Percentiles rank a stretch among this genome's conserved stretches.
Conservation (phyloP, 2,797 vertebrate genomes). For the Telmatherina bonti region DNA sequence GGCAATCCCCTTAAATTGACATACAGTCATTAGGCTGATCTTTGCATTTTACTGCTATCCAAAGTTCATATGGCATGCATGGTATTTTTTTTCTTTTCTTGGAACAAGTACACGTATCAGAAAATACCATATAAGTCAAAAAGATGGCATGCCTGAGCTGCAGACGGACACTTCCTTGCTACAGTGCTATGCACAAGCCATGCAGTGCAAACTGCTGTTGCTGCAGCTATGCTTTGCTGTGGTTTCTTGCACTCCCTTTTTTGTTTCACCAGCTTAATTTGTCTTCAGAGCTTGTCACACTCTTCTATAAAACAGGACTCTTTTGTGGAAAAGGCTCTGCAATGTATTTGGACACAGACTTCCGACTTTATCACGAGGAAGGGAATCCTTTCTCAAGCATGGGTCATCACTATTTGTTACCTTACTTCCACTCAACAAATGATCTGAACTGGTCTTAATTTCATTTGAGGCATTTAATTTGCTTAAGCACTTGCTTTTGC, state of each 20-base stretch:
- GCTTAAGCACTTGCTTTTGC: neutral
- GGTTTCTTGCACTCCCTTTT: constrained; percentile 51
- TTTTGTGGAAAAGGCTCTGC: no score
- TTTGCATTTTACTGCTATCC: constrained; percentile 46
- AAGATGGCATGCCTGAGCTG: constrained; percentile 19
- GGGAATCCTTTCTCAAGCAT: constrained; percentile 18
- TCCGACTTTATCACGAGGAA: constrained; percentile 27
- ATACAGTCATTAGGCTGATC: neutral
- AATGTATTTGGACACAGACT: neutral
- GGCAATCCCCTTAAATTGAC: constrained; percentile 41
- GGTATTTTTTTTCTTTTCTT: neutral
- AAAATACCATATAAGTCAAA: constrained; percentile 24
- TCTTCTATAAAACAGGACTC: constrained; percentile 3
- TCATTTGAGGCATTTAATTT: neutral
- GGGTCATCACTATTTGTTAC: constrained; percentile 9
- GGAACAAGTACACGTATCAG: neutral
- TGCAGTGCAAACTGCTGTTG: constrained; percentile 57
- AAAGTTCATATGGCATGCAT: constrained; percentile 28
- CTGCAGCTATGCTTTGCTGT: constrained; percentile 60
- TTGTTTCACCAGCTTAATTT: constrained; percentile 28
- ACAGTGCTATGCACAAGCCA: constrained; percentile 22
- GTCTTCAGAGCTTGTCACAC: constrained; percentile 8
- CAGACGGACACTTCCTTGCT: constrained; percentile 55
- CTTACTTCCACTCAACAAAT: neutral
- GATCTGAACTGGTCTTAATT: neutral